Evolutionary conservation across 2,888 invertebrate genomes (phyloP).

Genomic region (Pollenia angustigena): DNA sequence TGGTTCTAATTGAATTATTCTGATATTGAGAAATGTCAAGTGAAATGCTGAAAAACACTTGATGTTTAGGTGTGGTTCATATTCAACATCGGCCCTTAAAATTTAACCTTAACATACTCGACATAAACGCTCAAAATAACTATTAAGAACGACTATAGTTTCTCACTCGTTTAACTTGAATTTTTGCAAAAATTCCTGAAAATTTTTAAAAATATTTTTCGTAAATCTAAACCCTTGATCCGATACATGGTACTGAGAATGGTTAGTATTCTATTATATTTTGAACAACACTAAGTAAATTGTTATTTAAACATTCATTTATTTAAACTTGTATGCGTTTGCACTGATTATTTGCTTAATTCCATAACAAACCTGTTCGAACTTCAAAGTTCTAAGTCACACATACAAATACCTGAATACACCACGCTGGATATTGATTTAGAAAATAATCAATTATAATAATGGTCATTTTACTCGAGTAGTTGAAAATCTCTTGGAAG

Average conservation of each 20-base stretch:
- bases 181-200: too few species aligned
- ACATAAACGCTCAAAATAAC: too few species aligned
- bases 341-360: constrained; percentile 35
- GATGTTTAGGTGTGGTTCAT: too few species aligned
- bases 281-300: background rate
- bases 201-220: too few species aligned
- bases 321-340: background rate
- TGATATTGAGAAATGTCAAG: too few species aligned
- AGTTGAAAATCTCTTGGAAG: constrained; percentile 10
- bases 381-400: background rate
- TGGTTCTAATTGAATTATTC: too few species aligned
- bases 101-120: too few species aligned
- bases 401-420: background rate
- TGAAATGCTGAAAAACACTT: too few species aligned
- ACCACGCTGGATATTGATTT: constrained; percentile 49
- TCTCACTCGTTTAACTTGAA: too few species aligned
- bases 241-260: background rate
- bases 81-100: too few species aligned
- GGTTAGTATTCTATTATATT: background rate
- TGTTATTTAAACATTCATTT: constrained; percentile 1
- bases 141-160: too few species aligned
- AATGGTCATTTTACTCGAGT: constrained; percentile 55
- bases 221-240: too few species aligned
- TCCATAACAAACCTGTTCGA: constrained; percentile 36
- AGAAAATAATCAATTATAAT: constrained; percentile 65